Evolutionary conservation across 2,113 vertebrate species (phyloP).

Genomic region (Ornithorhynchus anatinus): DNA sequence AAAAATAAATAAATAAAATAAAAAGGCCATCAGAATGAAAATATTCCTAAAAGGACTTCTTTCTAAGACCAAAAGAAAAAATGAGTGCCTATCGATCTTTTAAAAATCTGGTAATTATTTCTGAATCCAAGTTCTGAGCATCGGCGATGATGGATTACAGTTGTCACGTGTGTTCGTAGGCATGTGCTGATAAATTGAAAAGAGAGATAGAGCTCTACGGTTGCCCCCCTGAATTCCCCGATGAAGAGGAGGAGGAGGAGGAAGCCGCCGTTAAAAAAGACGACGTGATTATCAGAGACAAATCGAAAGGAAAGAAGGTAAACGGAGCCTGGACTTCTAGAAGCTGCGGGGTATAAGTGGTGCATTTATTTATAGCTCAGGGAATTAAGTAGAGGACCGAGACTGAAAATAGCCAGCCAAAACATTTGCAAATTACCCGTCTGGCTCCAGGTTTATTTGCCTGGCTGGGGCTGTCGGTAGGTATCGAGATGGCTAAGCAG

Average conservation of each 20-base stretch:
- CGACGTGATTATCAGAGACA: slow-evolving; percentile 91
- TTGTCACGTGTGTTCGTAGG: slow-evolving; percentile 69
- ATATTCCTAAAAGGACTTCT: neutral
- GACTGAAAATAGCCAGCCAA: no score
- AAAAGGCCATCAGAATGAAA: neutral
- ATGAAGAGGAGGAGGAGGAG: slow-evolving; percentile 91
- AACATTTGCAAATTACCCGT: no score
- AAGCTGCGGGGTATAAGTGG: neutral
- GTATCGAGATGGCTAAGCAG: no score
- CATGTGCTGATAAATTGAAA: slow-evolving; percentile 97
- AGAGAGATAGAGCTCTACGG: slow-evolving; percentile 95
- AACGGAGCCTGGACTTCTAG: neutral
- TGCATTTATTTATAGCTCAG: neutral
- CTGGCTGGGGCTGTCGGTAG: no score
- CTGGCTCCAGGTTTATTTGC: no score
- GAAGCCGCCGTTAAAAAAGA: slow-evolving; percentile 67
- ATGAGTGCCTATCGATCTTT: no score
- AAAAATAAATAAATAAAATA: neutral
- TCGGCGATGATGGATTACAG: no score
- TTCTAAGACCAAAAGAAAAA: neutral
- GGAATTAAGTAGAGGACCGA: no score
- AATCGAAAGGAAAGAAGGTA: slow-evolving; percentile 96
- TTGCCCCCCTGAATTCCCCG: slow-evolving; percentile 92
- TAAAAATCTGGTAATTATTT: no score
- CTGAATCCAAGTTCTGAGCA: no score